Percentiles rank a stretch among this genome's conserved stretches.
Evolutionary conservation across 2,113 vertebrate species (phyloP).

Genomic region (Apodemus speciosus): DNA sequence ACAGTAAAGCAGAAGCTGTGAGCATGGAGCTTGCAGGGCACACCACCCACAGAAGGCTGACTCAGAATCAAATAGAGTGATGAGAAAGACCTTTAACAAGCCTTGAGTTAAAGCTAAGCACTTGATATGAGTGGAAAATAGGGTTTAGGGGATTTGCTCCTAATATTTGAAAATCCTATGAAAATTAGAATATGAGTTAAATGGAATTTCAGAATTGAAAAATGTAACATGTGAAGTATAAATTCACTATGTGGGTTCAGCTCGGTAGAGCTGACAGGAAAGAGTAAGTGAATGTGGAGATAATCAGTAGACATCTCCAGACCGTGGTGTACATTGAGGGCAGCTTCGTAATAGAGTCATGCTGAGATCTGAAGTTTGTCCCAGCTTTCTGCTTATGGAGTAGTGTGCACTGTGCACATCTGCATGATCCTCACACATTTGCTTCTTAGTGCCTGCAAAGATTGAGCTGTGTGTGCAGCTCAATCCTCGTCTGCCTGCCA

Average conservation of each 20-base stretch:
- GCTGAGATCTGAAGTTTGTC: background rate
- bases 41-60: background rate
- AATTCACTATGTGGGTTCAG: background rate
- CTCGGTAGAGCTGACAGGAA: background rate
- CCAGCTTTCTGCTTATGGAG: background rate
- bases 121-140: constrained; percentile 30
- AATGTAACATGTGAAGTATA: background rate
- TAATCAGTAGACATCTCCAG: constrained; percentile 1
- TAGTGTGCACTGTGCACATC: background rate
- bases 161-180: background rate
- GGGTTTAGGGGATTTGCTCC: background rate
- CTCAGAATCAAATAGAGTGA: background rate
- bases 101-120: constrained; percentile 15
- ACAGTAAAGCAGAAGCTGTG: background rate
- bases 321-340: background rate
- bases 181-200: constrained; percentile 45
- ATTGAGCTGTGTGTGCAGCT: background rate
- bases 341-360: background rate
- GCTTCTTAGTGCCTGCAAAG: background rate
- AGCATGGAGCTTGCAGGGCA: background rate
- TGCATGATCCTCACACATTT: background rate
- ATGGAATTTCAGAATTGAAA: constrained; percentile 26
- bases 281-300: background rate
- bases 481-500: background rate
- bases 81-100: background rate